Evolutionary conservation across 1,140 invertebrate genomes (phyloP), one percentile per base, ranked within the genome.

Genomic region (Drosophila sp.): DNA sequence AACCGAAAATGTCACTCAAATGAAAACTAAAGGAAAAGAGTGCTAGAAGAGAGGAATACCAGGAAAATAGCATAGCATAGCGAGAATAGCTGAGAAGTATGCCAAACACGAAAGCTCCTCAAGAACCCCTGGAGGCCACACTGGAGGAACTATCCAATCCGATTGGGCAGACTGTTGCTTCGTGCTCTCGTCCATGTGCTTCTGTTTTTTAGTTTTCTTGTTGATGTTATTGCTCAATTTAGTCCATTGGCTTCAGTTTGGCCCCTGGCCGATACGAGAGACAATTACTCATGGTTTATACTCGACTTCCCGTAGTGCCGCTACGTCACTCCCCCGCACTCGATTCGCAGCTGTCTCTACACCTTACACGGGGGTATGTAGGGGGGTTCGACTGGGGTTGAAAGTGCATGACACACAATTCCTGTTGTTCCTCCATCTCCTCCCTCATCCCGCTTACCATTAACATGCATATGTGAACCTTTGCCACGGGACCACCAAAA

Each of bases 341-440:
- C 44, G 41, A 47, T 47, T 17, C 7, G 25, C 23, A 17, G 44
- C 23, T 27, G 44, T 25, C 23, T 50, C 23, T 50, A 27, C 23
- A 50, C 40, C 40, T 41, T 41, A 41, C 40, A 11, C 40, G 40
- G 40, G 40, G 40, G 11, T 17, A n/a, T 41, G 6, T n/a, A 3
- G 17, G 17, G 17, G 17, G 17, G 17, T 17, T 17, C 17, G 44
- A 8, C 23, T 70, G 76, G 83, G 83, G 83, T 87, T 76, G 83
- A 83, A 86, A 87, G 83, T 86, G 79, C 83, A 86, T 86, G 83
- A 83, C 82, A 86, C 76, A 86, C 79, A 87, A 87, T 79, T 10
- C 23, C 25, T 50, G 23, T 27, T 50, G 25, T 50, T 38, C 11
- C 27, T n/a, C 33, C n/a, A 25, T 1, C n/a, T n/a, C 25, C 35